Evolutionary conservation across 2,113 vertebrate genomes (phyloP).

Genomic region (Vidua chalybeata): DNA sequence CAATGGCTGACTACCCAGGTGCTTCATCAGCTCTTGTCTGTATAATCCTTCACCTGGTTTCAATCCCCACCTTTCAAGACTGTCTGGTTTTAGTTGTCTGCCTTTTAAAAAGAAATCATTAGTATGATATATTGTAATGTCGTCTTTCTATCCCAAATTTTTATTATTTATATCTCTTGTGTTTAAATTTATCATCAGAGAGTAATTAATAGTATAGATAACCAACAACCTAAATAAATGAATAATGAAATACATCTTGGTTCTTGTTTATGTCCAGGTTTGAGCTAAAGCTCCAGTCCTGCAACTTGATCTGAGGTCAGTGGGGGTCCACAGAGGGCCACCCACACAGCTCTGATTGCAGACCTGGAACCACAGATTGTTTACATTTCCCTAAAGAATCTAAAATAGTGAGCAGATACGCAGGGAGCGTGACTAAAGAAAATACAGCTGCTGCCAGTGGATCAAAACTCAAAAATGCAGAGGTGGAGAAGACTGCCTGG

Average conservation of each 20-base stretch:
- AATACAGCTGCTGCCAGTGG: constrained; percentile 57
- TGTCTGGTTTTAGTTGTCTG: constrained; percentile 24
- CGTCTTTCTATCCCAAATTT: neutral
- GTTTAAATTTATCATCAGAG: neutral
- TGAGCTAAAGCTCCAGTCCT: constrained; percentile 24
- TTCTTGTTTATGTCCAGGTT: constrained; percentile 28
- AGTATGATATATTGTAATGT: neutral
- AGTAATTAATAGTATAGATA: neutral
- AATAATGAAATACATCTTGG: constrained; percentile 12
- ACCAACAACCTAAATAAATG: neutral
- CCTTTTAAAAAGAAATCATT: neutral
- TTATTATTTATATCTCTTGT: neutral
- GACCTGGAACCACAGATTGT: constrained; percentile 46
- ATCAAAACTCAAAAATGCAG: neutral
- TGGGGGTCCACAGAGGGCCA: constrained; percentile 16
- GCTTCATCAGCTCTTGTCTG: constrained; percentile 29
- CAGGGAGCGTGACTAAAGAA: constrained; percentile 52
- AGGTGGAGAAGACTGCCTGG: neutral
- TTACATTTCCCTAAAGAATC: constrained; percentile 61
- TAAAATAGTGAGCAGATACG: constrained; percentile 47
- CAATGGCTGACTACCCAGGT: neutral
- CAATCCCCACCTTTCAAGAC: constrained; percentile 22
- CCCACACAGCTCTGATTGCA: constrained; percentile 41
- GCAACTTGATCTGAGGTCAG: constrained; percentile 60
- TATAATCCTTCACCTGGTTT: constrained; percentile 44